Percentiles rank a stretch among this genome's conserved stretches.
Conservation (phyloP, 2,888 invertebrate genomes). For the Catotricha subobsoleta region DNA sequence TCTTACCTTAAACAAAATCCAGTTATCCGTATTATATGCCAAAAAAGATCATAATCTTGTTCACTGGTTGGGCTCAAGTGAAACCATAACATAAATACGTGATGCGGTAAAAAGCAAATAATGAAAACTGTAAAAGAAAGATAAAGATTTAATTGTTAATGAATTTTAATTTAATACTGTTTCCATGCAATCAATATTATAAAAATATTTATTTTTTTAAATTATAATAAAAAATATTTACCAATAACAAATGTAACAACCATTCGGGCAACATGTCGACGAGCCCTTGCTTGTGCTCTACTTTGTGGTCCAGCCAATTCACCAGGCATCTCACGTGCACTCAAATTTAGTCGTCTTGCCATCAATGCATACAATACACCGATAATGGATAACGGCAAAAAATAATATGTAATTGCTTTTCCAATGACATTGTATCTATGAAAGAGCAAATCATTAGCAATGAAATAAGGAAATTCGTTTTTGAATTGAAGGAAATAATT, state of each 20-base stretch:
- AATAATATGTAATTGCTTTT: conserved; percentile 65
- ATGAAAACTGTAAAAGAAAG: conserved; percentile 79
- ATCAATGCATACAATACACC: conserved; percentile 75
- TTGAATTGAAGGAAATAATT: too few species aligned
- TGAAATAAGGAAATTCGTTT: too few species aligned
- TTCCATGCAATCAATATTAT: too few species aligned
- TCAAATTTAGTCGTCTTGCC: conserved; percentile 69
- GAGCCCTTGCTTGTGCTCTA: conserved; percentile 50
- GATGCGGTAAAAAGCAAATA: conserved; percentile 69
- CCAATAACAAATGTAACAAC: conserved; percentile 75
- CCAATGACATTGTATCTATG: conserved; percentile 40
- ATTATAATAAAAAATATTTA: too few species aligned
- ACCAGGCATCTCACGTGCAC: conserved; percentile 60
- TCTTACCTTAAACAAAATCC: conserved; percentile 72
- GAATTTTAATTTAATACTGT: too few species aligned
- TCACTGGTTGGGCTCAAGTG: conserved; percentile 50
- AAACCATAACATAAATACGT: conserved; percentile 72
- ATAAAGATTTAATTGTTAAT: too few species aligned
- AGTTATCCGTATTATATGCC: conserved; percentile 59
- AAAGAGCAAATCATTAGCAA: too few species aligned
- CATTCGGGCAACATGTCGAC: conserved; percentile 70
- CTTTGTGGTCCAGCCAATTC: conserved; percentile 44
- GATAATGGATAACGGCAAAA: conserved; percentile 69
- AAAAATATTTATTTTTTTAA: not conserved
- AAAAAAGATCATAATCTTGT: conserved; percentile 51